Evolutionary conservation across 1,140 invertebrate species (phyloP).

Genomic region (Penaeus japonicus): DNA sequence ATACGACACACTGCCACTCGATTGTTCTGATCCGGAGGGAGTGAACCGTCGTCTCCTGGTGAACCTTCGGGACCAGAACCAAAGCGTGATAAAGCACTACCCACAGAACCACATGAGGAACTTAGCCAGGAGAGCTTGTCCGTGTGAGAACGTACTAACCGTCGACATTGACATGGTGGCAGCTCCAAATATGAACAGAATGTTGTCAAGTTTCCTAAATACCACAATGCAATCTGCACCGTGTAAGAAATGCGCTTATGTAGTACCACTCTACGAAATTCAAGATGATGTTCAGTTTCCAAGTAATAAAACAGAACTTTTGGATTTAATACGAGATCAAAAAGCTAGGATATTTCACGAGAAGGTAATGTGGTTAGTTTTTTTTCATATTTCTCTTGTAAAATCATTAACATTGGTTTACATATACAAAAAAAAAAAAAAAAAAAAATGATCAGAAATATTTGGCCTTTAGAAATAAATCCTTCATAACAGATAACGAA

Average conservation of each 20-base stretch:
- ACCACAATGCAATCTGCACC: not conserved
- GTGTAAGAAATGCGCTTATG: not conserved
- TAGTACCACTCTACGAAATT: not conserved
- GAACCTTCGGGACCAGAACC: not conserved
- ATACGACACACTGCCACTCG: not conserved
- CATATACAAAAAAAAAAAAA: no score
- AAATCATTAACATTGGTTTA: no score
- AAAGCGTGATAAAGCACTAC: not conserved
- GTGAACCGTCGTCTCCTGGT: not conserved
- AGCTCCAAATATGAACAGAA: not conserved
- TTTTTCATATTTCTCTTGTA: no score
- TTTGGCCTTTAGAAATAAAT: no score
- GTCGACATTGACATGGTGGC: conserved; percentile 36
- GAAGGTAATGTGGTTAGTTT: no score
- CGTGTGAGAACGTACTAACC: not conserved
- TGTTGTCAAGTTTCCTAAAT: not conserved
- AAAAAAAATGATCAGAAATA: no score
- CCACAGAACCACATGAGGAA: conserved; percentile 21
- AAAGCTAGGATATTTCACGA: not conserved
- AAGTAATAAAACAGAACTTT: not conserved
- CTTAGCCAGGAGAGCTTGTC: conserved; percentile 7
- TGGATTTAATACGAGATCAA: not conserved
- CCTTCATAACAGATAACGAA: no score
- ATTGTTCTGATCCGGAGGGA: not conserved
- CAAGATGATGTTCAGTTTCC: not conserved